Evolutionary conservation across 2,888 invertebrate species (phyloP).

Genomic region (Caradrina kadenii): DNA sequence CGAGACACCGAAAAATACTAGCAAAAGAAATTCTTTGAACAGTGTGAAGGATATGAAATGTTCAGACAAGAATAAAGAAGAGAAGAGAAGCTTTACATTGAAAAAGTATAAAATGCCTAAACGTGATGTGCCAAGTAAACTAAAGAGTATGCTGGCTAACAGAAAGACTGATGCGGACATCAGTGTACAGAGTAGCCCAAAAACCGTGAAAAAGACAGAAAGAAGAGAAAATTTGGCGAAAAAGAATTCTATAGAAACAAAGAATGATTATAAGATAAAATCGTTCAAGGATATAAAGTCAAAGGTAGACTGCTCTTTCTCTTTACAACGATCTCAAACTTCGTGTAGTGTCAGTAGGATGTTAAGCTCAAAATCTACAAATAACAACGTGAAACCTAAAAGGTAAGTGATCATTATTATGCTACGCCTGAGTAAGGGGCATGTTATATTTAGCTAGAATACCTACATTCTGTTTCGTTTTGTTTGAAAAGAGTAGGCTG

Average conservation of each 20-base stretch:
- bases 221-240: slow-evolving; percentile 92
- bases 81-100: slow-evolving; percentile 88
- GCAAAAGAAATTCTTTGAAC: slow-evolving; percentile 86
- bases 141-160: slow-evolving; percentile 93
- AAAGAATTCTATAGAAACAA: slow-evolving; percentile 93
- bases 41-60: slow-evolving; percentile 82
- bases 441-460: slow-evolving; percentile 3
- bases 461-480: background rate
- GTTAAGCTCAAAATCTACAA: slow-evolving; percentile 85
- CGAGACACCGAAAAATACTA: slow-evolving; percentile 81
- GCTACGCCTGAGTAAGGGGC: slow-evolving; percentile 4
- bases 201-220: slow-evolving; percentile 91
- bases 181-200: slow-evolving; percentile 91
- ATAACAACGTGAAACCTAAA: slow-evolving; percentile 86
- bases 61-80: slow-evolving; percentile 87
- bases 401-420: slow-evolving; percentile 72
- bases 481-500: background rate
- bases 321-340: slow-evolving; percentile 87
- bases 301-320: slow-evolving; percentile 92
- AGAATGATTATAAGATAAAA: slow-evolving; percentile 93
- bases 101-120: slow-evolving; percentile 95
- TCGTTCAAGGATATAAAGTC: slow-evolving; percentile 97
- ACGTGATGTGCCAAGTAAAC: slow-evolving; percentile 94
- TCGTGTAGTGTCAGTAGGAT: slow-evolving; percentile 87
- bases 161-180: slow-evolving; percentile 88